These are phyloP conservation scores for Samia ricini DNA, from an alignment of 1,140 invertebrate species.

Conservation along the genomic window DNA sequence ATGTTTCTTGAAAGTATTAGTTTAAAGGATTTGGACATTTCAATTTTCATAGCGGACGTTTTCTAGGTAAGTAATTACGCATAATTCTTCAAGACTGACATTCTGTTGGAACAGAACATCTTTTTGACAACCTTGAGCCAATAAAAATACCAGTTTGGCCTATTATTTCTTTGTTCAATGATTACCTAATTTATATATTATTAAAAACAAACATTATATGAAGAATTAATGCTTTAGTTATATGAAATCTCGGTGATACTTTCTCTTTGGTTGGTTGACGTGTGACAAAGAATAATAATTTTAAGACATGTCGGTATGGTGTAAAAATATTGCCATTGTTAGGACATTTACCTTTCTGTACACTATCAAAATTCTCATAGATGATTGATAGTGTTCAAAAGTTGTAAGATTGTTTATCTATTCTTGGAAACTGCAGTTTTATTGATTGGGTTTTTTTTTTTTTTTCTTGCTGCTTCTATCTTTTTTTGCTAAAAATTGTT, in stretches of 20 bases:
- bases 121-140: constrained; percentile 62
- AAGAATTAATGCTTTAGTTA: neutral
- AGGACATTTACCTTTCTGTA: neutral
- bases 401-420: too few species aligned
- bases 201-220: neutral
- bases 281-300: neutral
- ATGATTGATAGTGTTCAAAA: too few species aligned
- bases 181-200: neutral
- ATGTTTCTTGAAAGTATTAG: constrained; percentile 18
- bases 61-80: constrained; percentile 63
- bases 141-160: constrained; percentile 35
- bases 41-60: constrained; percentile 18
- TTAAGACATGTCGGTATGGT: neutral
- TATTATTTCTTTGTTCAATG: constrained; percentile 26
- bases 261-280: neutral
- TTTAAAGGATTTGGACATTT: constrained; percentile 42
- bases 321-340: neutral
- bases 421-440: too few species aligned
- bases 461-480: too few species aligned
- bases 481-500: too few species aligned
- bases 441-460: too few species aligned
- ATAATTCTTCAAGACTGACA: constrained; percentile 53
- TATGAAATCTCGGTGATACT: neutral
- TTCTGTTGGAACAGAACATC: constrained; percentile 26
- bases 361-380: too few species aligned